Percentiles rank a stretch among this genome's conserved stretches.
Conservation (phyloP, 2,113 vertebrate species). For the Bombycilla garrulus region DNA sequence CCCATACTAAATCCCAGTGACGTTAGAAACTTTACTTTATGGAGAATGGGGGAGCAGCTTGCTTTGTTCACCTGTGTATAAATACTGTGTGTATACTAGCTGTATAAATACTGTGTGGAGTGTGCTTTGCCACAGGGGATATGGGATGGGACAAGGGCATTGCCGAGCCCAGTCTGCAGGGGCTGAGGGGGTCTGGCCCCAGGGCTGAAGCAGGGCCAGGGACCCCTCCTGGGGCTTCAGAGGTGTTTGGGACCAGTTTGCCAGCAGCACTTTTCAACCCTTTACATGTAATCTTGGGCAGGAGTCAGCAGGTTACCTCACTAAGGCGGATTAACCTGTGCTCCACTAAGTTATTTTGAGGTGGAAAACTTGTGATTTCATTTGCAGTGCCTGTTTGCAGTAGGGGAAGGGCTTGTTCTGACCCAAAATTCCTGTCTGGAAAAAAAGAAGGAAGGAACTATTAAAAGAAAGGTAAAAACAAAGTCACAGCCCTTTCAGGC, state of each 20-base stretch:
- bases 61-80: not conserved
- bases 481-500: not conserved
- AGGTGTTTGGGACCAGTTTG: not conserved
- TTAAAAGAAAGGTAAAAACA: not conserved
- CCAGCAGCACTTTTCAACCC: not conserved
- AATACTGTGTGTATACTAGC: not conserved
- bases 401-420: not conserved
- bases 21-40: not conserved
- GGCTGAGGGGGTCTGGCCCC: not conserved
- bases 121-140: not conserved
- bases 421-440: not conserved
- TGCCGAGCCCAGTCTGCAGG: fast-evolving
- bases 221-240: fast-evolving
- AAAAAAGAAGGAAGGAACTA: not conserved
- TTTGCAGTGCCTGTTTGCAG: not conserved
- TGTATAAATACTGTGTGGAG: not conserved
- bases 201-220: not conserved
- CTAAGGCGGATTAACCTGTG: fast-evolving
- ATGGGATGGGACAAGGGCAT: not conserved
- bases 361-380: not conserved
- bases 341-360: not conserved
- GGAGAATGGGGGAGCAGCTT: not conserved
- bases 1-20: not conserved
- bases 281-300: not conserved
- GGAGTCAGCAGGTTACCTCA: not conserved